phyloP scores from a whole-genome alignment of 2,797 vertebrate genomes.

The Petrocephalus schoutedeni region DNA sequence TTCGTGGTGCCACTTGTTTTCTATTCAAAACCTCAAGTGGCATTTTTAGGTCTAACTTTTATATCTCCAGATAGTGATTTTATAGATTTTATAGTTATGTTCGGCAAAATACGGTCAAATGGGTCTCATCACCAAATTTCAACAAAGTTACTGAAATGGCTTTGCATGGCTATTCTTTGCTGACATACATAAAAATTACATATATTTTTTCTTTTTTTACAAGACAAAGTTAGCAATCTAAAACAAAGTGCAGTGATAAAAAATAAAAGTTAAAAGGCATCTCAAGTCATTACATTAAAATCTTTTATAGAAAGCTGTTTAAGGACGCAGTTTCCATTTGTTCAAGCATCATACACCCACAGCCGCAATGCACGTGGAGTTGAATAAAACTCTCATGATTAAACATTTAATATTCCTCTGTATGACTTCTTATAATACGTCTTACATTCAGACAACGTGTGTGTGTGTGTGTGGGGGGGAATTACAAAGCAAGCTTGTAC shows the following conservation, averaged over 20 bases:
- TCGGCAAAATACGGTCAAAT: constrained; percentile 11
- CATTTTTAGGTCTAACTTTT: constrained; percentile 21
- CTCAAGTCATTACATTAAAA: constrained; percentile 38
- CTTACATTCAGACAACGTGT: constrained; percentile 1
- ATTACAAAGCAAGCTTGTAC: neutral
- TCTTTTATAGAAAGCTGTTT: constrained; percentile 13
- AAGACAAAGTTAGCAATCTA: constrained; percentile 46
- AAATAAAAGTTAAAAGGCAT: constrained; percentile 57
- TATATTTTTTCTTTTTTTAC: constrained; percentile 33
- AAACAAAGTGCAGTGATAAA: constrained; percentile 60
- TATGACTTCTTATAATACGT: neutral
- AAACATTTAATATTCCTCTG: neutral
- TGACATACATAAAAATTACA: constrained; percentile 33
- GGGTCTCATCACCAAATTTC: constrained; percentile 10
- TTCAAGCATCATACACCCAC: neutral
- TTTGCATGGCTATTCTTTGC: constrained; percentile 24
- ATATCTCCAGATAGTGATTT: constrained; percentile 31
- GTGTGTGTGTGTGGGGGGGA: neutral
- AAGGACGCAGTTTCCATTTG: neutral
- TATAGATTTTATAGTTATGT: constrained; percentile 21
- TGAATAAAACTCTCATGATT: neutral
- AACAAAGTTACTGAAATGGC: constrained; percentile 25
- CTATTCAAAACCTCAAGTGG: constrained; percentile 30
- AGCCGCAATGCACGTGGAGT: neutral
- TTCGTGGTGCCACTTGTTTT: constrained; percentile 35